A percentile compares a stretch with the other conserved stretches of the same genome.
phyloP scores from a whole-genome alignment of 2,113 vertebrate genomes.

The Neogale vison region DNA sequence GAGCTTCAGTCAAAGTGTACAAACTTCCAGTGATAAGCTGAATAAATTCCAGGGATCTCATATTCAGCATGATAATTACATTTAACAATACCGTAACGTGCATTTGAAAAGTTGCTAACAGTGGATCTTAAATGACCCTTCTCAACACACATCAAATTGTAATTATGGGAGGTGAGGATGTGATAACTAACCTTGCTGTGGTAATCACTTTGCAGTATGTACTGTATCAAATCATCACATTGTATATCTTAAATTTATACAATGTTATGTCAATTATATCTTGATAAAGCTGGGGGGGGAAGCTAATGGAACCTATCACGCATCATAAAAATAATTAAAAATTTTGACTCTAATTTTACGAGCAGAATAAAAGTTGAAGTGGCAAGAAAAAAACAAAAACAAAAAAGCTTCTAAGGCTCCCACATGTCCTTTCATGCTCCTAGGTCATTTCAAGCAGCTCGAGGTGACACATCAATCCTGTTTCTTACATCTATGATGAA shows the following conservation, averaged over 20 bases:
- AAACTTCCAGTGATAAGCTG: neutral
- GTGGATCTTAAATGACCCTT: neutral
- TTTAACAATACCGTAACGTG: neutral
- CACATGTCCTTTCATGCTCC: neutral
- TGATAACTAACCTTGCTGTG: neutral
- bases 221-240: neutral
- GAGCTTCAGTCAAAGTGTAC: neutral
- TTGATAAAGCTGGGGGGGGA: neutral
- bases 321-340: neutral
- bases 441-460: neutral
- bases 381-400: neutral
- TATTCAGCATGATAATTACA: neutral
- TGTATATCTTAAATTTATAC: neutral
- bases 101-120: neutral
- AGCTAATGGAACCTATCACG: neutral
- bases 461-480: neutral
- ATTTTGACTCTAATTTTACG: neutral
- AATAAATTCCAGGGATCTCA: neutral
- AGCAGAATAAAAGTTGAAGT: conserved; percentile 23
- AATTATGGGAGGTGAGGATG: neutral
- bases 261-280: neutral
- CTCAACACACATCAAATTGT: neutral
- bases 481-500: neutral
- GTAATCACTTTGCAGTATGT: neutral
- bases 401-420: neutral